A percentile compares a stretch with the other conserved stretches of the same genome.
These are phyloP conservation scores for Ooceraea biroi DNA, from an alignment of 1,140 invertebrate genomes.

Conservation along the genomic window DNA sequence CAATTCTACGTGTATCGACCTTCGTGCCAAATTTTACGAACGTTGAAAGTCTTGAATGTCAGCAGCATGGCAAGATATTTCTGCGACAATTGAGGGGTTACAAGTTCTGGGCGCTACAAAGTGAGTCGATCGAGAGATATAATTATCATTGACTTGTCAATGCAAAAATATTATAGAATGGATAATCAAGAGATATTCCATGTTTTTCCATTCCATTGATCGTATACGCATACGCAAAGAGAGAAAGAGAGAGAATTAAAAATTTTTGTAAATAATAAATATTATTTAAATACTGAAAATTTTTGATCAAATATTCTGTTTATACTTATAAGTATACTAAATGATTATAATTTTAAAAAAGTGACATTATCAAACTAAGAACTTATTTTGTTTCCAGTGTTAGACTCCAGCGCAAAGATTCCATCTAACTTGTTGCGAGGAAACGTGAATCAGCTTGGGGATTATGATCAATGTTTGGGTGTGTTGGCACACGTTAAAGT, in stretches of 20 bases:
- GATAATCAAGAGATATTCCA: no score
- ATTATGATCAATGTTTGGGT: constrained; percentile 90
- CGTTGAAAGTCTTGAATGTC: constrained; percentile 88
- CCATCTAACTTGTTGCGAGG: constrained; percentile 89
- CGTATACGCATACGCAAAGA: no score
- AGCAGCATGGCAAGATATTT: constrained; percentile 89
- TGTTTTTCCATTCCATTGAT: no score
- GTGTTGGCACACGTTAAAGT: constrained; percentile 87
- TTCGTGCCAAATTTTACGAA: constrained; percentile 90
- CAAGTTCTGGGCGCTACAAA: constrained; percentile 90
- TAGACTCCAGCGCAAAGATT: constrained; percentile 90
- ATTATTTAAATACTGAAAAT: background rate
- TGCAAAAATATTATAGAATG: no score
- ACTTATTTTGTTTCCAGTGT: constrained; percentile 86
- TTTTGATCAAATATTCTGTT: background rate
- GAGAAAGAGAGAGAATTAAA: no score
- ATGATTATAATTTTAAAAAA: background rate
- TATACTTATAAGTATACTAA: background rate
- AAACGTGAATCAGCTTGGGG: constrained; percentile 90
- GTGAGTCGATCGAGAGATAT: constrained; percentile 84
- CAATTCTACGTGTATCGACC: constrained; percentile 87
- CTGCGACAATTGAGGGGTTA: constrained; percentile 88
- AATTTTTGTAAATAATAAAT: background rate
- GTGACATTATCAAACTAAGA: constrained; percentile 22
- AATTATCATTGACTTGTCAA: background rate